Conservation (phyloP, 1,140 invertebrate genomes). For the Muscidifurax raptorellus region DNA sequence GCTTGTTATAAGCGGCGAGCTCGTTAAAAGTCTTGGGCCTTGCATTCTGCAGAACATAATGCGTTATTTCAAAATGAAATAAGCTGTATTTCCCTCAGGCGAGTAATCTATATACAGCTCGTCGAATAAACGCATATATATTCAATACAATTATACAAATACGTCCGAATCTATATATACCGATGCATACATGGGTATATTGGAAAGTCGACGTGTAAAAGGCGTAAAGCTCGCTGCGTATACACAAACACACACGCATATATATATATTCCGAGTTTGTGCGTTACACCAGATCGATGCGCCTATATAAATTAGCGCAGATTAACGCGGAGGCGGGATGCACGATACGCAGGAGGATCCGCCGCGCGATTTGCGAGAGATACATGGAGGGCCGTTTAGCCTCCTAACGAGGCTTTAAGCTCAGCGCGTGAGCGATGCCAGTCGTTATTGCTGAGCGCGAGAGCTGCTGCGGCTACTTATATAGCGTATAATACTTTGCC, state of each 20-base stretch:
- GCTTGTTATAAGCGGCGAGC: too few species aligned
- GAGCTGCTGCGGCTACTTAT: not conserved
- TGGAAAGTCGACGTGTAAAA: too few species aligned
- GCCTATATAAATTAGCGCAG: constrained; percentile 43
- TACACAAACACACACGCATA: not conserved
- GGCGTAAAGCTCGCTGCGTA: too few species aligned
- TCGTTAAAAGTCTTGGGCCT: too few species aligned
- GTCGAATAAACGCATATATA: too few species aligned
- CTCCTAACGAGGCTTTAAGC: constrained; percentile 66
- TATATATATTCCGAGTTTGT: not conserved
- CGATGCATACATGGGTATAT: too few species aligned
- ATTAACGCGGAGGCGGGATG: not conserved
- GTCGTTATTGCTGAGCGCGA: constrained; percentile 54
- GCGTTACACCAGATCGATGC: constrained; percentile 12
- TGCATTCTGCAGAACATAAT: too few species aligned
- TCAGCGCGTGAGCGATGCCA: constrained; percentile 60
- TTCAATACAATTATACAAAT: too few species aligned
- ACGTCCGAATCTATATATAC: too few species aligned
- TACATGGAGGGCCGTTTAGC: constrained; percentile 62
- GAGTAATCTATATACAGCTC: too few species aligned
- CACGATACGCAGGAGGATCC: not conserved
- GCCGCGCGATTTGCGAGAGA: constrained; percentile 55
- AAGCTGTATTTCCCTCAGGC: too few species aligned
- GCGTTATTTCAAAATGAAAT: too few species aligned
- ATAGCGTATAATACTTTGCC: constrained; percentile 43